Evolutionary conservation across 2,888 invertebrate species (phyloP).

Genomic region (Temnothorax ravouxi): DNA sequence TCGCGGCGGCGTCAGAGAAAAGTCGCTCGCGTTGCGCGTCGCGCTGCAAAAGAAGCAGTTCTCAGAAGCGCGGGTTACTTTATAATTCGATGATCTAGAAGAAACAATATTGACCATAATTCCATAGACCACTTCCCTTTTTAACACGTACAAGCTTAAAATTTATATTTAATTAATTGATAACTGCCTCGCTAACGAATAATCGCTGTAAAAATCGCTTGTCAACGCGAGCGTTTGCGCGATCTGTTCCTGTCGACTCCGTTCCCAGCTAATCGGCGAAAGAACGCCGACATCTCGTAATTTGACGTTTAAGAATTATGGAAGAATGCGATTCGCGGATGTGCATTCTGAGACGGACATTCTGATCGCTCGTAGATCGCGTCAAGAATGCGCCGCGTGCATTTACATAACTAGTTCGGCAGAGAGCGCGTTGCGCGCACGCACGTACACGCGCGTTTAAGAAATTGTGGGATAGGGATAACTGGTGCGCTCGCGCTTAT

Average conservation of each 20-base stretch:
- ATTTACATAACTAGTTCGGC: constrained; percentile 83
- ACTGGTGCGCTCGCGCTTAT: constrained; percentile 23
- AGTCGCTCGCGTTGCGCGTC: not conserved
- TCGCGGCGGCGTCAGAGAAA: not conserved
- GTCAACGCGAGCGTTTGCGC: not conserved
- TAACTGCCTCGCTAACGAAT: not conserved
- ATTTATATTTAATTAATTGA: not conserved
- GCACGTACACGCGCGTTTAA: not conserved
- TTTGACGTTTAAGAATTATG: constrained; percentile 36
- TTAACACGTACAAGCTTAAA: not conserved
- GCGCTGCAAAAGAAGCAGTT: not conserved
- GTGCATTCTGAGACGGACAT: constrained; percentile 27
- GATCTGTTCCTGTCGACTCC: not conserved
- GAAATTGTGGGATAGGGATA: constrained; percentile 57
- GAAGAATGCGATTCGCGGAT: constrained; percentile 36
- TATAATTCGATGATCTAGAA: not conserved
- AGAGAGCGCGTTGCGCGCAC: constrained; percentile 56
- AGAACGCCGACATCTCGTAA: constrained; percentile 11
- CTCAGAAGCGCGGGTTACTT: not conserved
- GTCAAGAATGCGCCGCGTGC: constrained; percentile 75
- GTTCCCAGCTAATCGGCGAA: not conserved
- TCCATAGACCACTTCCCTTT: not conserved
- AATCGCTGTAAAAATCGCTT: not conserved
- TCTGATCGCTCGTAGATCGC: constrained; percentile 70
- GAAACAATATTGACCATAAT: not conserved